phyloP scores from a whole-genome alignment of 2,888 invertebrate genomes.

The Zygothrica quintamaculata region DNA sequence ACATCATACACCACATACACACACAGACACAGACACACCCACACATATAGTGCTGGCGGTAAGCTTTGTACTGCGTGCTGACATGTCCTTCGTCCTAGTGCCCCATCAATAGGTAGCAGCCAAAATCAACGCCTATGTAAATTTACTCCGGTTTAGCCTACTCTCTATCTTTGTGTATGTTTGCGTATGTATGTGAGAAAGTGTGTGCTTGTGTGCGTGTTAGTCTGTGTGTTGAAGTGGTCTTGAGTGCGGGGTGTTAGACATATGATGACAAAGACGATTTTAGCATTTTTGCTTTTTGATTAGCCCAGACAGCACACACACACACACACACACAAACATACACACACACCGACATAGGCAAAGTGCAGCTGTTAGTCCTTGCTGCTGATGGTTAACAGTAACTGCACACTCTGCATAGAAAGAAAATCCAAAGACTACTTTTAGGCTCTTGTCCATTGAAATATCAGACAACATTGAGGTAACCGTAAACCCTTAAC shows the following conservation, averaged over 20 bases:
- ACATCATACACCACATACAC: conserved; percentile 33
- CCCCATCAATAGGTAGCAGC: conserved; percentile 27
- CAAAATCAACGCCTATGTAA: conserved; percentile 77
- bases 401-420: background rate
- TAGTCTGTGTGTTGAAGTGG: background rate
- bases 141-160: conserved; percentile 38
- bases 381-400: background rate
- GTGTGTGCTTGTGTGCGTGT: conserved; percentile 4
- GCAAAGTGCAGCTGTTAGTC: conserved; percentile 6
- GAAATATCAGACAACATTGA: conserved; percentile 62
- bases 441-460: conserved; percentile 31
- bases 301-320: conserved; percentile 58
- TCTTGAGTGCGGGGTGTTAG: conserved; percentile 46
- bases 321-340: no score
- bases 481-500: conserved; percentile 50
- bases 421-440: conserved; percentile 9
- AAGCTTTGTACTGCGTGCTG: conserved; percentile 25
- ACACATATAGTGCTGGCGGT: conserved; percentile 25
- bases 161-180: conserved; percentile 15
- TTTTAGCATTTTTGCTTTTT: conserved; percentile 77
- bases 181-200: conserved; percentile 20
- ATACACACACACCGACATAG: no score
- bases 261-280: conserved; percentile 77
- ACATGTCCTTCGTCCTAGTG: conserved; percentile 36
- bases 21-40: conserved; percentile 12